Evolutionary conservation across 2,113 vertebrate species (phyloP).

Genomic region (Erythrocercus mccallii): DNA sequence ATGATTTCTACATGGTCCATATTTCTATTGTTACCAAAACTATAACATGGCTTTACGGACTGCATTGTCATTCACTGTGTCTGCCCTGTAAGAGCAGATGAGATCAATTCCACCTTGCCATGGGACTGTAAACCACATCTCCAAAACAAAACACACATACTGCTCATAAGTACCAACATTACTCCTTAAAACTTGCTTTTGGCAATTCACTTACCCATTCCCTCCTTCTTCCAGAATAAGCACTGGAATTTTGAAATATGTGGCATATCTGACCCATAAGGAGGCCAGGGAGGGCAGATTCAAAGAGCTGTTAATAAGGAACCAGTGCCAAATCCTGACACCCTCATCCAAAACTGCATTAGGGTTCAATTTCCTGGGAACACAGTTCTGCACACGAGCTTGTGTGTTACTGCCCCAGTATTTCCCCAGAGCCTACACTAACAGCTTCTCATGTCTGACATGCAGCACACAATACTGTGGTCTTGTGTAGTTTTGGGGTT

Average conservation of each 20-base stretch:
- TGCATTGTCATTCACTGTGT: not conserved
- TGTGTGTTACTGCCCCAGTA: not conserved
- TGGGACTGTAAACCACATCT: not conserved
- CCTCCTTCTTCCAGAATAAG: not conserved
- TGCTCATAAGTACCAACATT: accelerated
- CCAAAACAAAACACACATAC: not conserved
- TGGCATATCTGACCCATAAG: not conserved
- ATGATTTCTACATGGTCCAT: not conserved
- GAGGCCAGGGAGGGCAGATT: not conserved
- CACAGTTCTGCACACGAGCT: not conserved
- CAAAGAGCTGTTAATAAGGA: not conserved
- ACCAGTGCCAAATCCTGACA: not conserved
- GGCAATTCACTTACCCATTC: not conserved
- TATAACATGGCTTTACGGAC: not conserved
- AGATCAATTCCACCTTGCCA: not conserved
- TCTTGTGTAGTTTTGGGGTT: not conserved
- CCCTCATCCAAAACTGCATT: not conserved
- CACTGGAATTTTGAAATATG: not conserved
- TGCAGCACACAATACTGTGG: not conserved
- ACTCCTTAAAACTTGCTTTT: not conserved
- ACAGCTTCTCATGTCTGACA: not conserved
- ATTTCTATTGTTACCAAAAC: not conserved
- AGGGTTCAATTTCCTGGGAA: not conserved
- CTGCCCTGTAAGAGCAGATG: not conserved
- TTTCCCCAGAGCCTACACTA: not conserved